Evolutionary conservation across 1,140 invertebrate genomes (phyloP).

Genomic region (Aphelinus atriplicis): DNA sequence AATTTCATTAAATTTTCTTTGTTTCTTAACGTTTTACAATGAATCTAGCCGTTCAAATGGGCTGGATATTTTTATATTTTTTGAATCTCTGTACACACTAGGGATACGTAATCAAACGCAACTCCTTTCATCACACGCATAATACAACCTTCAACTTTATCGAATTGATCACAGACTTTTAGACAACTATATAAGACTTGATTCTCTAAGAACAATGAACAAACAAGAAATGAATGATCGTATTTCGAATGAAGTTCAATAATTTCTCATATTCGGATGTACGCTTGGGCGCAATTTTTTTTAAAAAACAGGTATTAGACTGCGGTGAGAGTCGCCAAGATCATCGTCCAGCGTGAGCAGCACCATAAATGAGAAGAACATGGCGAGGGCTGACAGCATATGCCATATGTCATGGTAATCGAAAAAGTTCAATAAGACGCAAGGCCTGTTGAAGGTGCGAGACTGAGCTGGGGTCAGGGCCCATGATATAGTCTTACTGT

Average conservation of each 20-base stretch:
- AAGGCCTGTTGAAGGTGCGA: slow-evolving; percentile 78
- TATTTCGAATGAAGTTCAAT: background rate
- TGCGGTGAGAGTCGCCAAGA: slow-evolving; percentile 71
- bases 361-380: slow-evolving; percentile 90
- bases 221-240: background rate
- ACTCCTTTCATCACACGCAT: too few species aligned
- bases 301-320: slow-evolving; percentile 83
- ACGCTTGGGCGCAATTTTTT: background rate
- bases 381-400: slow-evolving; percentile 82
- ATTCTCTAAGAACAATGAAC: background rate
- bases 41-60: too few species aligned
- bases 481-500: slow-evolving; percentile 83
- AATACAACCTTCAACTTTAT: background rate
- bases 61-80: too few species aligned
- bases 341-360: slow-evolving; percentile 85
- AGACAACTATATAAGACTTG: slow-evolving; percentile 9
- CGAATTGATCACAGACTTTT: slow-evolving; percentile 16
- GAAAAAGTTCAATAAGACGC: slow-evolving; percentile 81
- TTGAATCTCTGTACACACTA: too few species aligned
- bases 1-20: too few species aligned
- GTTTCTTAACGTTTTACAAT: too few species aligned
- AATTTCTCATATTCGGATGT: background rate
- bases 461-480: slow-evolving; percentile 82
- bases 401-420: slow-evolving; percentile 94
- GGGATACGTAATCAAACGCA: too few species aligned